A percentile compares a stretch with the other conserved stretches of the same genome.
phyloP scores from a whole-genome alignment of 2,888 invertebrate species.

The Cotesia congregata region DNA sequence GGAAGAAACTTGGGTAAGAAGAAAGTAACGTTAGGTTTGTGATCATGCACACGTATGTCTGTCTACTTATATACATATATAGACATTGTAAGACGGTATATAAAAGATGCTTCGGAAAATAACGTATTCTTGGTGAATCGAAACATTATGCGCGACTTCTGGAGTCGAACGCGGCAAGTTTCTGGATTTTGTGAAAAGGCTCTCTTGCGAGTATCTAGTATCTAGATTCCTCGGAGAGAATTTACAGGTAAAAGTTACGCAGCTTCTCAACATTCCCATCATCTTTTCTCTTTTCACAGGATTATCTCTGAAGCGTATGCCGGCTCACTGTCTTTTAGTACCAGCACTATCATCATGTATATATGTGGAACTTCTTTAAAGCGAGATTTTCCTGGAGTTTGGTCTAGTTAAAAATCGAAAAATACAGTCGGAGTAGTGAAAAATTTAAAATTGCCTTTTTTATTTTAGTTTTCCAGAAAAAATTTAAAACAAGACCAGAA shows the following conservation, averaged over 20 bases:
- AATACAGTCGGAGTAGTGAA: background rate
- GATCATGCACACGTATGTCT: slow-evolving; percentile 22
- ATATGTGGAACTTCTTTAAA: background rate
- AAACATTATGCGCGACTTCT: slow-evolving; percentile 34
- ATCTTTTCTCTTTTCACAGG: slow-evolving; percentile 14
- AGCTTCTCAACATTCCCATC: slow-evolving; percentile 24
- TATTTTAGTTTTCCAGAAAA: background rate
- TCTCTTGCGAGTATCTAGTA: slow-evolving; percentile 26
- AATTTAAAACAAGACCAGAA: slow-evolving; percentile 26
- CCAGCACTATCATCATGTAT: slow-evolving; percentile 31
- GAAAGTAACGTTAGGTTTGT: slow-evolving; percentile 9
- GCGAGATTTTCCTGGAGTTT: background rate
- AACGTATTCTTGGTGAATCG: slow-evolving; percentile 37
- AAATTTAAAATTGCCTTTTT: background rate
- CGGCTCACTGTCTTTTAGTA: background rate
- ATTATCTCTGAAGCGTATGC: background rate
- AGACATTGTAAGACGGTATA: background rate
- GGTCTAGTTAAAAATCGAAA: background rate
- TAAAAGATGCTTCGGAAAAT: slow-evolving; percentile 21
- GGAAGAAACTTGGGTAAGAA: background rate
- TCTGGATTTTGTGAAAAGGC: slow-evolving; percentile 27
- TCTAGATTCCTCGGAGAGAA: slow-evolving; percentile 17
- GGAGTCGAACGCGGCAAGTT: slow-evolving; percentile 19
- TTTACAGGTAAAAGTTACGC: slow-evolving; percentile 17
- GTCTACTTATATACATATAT: background rate